Evolutionary conservation across 2,113 vertebrate genomes (phyloP), one percentile per base, ranked within the genome.

Genomic region (Xiphophorus couchianus): DNA sequence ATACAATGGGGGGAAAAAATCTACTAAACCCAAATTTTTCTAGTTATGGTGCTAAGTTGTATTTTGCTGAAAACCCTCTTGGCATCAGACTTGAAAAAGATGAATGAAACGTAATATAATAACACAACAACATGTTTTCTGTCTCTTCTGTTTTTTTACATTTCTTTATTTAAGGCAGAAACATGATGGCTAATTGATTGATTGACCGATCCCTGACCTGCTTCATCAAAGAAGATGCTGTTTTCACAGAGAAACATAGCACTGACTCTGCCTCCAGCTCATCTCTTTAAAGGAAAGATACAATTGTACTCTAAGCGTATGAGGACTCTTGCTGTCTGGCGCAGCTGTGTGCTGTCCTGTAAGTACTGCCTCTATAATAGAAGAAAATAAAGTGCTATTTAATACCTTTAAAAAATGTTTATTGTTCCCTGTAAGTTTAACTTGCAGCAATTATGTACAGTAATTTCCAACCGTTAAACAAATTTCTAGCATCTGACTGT

Each of bases 301-400:
- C 39, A 9, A 17, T 22, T 68, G 42, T n/a, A 69, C 30, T 27
- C 48, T 12, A 35, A 30, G 54, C 66, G 27, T 62, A 83, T 81
- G 80, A 82, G 74, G 69, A 42, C 37, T 3, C 62, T 29, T 1
- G 14, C 42, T 30, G 71, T 62, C 44, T 73, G 17, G 37, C 58
- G 51, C 71, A 69, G 64, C 77, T 65, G 65, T 28, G 54, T 58
- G 76, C 73, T 84, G 67, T 77, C 58, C 71, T 85, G 83, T 81
- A 72, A 84, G 83, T 83, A 72, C 58, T 17, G 6, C 30, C 1
- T 27, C 5, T 30, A 17, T 60, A 61, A 30, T 63, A 31, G 19
- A 63, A 63, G 14, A 5, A 2, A 15, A 30, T 31, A 17, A 63
- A 63, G 12, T 63, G 29, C 14, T 19, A 9, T 63, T 31, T 58